Evolutionary conservation across 2,797 vertebrate species (phyloP).

Genomic region (Argentina silus): DNA sequence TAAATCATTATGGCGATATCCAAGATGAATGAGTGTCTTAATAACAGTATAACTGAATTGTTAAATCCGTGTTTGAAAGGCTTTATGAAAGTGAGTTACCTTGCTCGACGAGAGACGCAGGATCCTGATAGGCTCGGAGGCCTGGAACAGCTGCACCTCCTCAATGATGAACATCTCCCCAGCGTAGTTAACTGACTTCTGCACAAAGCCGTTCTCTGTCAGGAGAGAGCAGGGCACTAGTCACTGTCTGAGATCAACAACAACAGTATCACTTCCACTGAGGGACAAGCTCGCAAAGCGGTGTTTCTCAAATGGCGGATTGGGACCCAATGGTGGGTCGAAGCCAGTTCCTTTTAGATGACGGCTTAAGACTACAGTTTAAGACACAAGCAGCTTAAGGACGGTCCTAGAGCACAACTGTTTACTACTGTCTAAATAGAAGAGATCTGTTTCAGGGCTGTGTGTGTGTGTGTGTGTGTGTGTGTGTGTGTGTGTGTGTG

Average conservation of each 20-base stretch:
- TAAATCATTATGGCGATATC: not conserved
- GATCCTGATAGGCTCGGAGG: constrained; percentile 60
- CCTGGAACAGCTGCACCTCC: constrained; percentile 77
- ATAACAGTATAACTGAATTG: not conserved
- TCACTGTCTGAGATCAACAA: constrained; percentile 2
- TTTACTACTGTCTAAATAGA: not conserved
- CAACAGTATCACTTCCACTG: not conserved
- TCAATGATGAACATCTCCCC: constrained; percentile 82
- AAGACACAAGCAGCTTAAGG: too few species aligned
- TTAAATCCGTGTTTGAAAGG: not conserved
- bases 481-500: too few species aligned
- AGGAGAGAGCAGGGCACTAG: constrained; percentile 27
- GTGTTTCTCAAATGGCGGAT: too few species aligned
- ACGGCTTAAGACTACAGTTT: too few species aligned
- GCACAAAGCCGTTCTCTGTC: constrained; percentile 80
- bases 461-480: not conserved
- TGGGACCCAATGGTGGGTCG: too few species aligned
- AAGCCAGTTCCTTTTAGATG: too few species aligned
- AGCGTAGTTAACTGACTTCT: constrained; percentile 79
- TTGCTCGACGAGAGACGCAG: constrained; percentile 75
- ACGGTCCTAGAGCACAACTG: too few species aligned
- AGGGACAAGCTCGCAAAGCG: too few species aligned
- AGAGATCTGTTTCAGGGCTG: not conserved
- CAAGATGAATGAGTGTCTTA: not conserved
- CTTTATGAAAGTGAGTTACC: constrained; percentile 52